phyloP scores from a whole-genome alignment of 53 echinoderm and acorn worm genomes.

The Echinarachnius parma region DNA sequence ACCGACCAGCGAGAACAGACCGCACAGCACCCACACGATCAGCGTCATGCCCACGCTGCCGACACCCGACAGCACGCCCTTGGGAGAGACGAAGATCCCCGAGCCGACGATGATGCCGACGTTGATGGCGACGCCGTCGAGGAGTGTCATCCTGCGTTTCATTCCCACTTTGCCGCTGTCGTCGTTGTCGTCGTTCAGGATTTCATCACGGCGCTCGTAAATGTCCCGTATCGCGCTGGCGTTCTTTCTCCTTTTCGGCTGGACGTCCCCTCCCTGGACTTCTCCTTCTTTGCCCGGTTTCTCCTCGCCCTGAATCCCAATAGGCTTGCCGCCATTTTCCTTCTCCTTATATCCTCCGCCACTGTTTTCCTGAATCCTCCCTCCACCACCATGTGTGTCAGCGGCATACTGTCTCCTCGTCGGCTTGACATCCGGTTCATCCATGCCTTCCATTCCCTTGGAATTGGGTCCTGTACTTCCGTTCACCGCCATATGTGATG shows the following conservation, averaged over 20 bases:
- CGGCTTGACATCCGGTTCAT: no score
- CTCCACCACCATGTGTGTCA: no score
- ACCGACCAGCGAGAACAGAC: constrained; percentile 71
- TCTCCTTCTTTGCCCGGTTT: not conserved
- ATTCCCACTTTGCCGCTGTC: not conserved
- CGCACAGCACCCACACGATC: constrained; percentile 68
- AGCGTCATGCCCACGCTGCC: constrained; percentile 77
- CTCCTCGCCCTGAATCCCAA: not conserved
- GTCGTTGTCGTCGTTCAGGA: not conserved
- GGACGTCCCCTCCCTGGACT: constrained; percentile 3
- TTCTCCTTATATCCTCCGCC: no score
- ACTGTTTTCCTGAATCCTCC: no score
- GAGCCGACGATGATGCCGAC: constrained; percentile 85
- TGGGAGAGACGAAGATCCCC: constrained; percentile 83
- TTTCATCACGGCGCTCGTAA: not conserved
- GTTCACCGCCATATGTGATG: no score
- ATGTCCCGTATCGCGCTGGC: constrained; percentile 19
- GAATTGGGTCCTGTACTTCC: no score
- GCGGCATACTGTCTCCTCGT: no score
- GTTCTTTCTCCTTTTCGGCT: no score
- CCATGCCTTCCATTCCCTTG: no score
- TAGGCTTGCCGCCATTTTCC: constrained; percentile 9
- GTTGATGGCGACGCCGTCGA: constrained; percentile 71
- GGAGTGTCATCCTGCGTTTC: constrained; percentile 24
- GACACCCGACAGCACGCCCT: constrained; percentile 68